Conservation (phyloP, 2,888 invertebrate species). For the Melieria picta region DNA sequence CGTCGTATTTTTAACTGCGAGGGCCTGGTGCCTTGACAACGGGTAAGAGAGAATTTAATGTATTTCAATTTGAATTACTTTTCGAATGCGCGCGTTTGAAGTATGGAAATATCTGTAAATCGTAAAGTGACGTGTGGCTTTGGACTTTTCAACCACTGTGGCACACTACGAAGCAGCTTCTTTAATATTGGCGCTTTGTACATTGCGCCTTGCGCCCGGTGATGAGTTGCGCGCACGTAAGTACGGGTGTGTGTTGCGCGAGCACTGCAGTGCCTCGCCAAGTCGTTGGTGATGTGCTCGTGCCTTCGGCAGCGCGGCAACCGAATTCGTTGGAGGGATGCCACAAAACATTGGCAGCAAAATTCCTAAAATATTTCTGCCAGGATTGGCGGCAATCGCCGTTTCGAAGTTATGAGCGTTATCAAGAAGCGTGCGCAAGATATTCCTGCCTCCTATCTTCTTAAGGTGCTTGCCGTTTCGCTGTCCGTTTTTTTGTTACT, state of each 20-base stretch:
- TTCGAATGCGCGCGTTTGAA: no score
- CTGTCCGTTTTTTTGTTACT: background rate
- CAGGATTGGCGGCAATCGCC: slow-evolving; percentile 36
- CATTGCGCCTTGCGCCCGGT: no score
- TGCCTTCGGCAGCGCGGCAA: slow-evolving; percentile 21
- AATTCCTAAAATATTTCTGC: slow-evolving; percentile 45
- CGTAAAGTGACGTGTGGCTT: no score
- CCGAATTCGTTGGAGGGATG: background rate
- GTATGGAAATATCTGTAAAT: no score
- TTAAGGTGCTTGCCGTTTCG: slow-evolving; percentile 38
- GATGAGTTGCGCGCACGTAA: background rate
- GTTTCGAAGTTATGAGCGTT: slow-evolving; percentile 49
- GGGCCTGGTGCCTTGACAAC: no score
- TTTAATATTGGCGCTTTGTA: no score
- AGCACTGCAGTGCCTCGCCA: no score
- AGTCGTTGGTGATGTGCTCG: slow-evolving; percentile 30
- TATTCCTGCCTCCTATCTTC: slow-evolving; percentile 49
- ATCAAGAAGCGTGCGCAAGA: slow-evolving; percentile 54
- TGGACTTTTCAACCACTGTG: no score
- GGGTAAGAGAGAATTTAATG: no score
- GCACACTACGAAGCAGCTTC: no score
- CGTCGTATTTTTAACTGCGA: no score
- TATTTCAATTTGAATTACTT: no score
- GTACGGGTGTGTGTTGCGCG: background rate
- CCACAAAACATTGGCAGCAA: slow-evolving; percentile 25